phyloP scores from a whole-genome alignment of 2,113 vertebrate species.

The Epinephelus moara region DNA sequence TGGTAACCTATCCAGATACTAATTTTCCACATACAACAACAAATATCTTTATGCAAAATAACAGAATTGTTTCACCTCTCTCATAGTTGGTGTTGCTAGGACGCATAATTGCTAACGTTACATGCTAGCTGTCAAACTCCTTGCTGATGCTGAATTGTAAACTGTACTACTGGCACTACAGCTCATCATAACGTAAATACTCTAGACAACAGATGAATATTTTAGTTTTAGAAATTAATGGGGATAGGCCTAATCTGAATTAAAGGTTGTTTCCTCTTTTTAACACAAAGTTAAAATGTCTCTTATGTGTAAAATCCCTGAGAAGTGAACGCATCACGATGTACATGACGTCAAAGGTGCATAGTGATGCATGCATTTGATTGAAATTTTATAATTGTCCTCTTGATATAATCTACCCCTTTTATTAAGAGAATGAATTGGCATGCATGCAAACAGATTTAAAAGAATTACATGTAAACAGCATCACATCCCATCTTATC shows the following conservation, averaged over 20 bases:
- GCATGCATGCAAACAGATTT: neutral
- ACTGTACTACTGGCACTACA: neutral
- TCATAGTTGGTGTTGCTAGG: neutral
- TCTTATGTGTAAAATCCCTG: neutral
- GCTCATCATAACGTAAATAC: neutral
- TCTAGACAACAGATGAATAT: neutral
- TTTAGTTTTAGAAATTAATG: neutral
- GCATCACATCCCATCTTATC: neutral
- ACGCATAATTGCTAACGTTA: neutral
- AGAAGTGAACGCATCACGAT: neutral
- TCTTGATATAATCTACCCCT: neutral
- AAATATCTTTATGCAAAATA: neutral
- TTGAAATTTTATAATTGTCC: neutral
- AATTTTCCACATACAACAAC: neutral
- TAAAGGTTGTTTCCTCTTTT: too few relatives aligned
- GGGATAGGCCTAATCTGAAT: neutral
- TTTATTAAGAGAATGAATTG: neutral
- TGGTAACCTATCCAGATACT: too few relatives aligned
- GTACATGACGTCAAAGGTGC: neutral
- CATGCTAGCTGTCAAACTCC: constrained; percentile 49
- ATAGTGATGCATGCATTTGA: neutral
- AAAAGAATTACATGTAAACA: neutral
- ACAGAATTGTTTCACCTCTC: neutral
- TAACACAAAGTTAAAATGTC: too few relatives aligned
- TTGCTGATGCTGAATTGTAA: neutral